Conservation (phyloP, 2,797 vertebrate genomes). For the Onychomys arenicola region DNA sequence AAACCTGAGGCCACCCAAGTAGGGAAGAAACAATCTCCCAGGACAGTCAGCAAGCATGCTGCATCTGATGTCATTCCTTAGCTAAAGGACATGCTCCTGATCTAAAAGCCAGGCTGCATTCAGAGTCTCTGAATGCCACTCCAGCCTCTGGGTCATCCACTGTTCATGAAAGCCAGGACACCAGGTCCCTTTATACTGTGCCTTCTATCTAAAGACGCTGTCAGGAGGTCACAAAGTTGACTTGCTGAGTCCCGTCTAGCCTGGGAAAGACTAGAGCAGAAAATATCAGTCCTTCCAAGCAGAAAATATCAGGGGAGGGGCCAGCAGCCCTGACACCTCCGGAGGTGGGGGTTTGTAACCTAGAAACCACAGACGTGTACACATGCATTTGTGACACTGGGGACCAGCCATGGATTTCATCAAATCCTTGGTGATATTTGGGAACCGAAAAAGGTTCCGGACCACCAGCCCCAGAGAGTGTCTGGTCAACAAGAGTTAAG, state of each 20-base stretch:
- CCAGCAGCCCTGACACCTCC: background rate
- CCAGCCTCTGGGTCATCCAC: background rate
- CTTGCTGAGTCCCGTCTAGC: background rate
- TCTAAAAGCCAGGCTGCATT: background rate
- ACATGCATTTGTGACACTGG: background rate
- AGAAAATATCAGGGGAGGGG: background rate
- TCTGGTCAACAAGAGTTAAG: background rate
- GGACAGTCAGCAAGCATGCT: background rate
- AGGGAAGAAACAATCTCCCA: background rate
- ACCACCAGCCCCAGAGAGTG: background rate
- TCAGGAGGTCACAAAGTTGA: background rate
- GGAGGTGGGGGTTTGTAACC: background rate
- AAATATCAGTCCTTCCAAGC: background rate
- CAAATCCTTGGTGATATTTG: background rate
- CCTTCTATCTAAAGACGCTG: background rate
- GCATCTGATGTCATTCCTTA: background rate
- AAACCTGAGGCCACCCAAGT: background rate
- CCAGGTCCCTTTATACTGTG: background rate
- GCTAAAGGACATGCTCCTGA: background rate
- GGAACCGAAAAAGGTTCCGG: background rate
- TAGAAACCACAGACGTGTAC: background rate
- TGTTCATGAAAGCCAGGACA: background rate
- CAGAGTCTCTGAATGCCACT: background rate
- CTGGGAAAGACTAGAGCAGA: background rate
- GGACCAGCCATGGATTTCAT: background rate